These are phyloP conservation scores for Phytoseiulus persimilis DNA, from an alignment of 2,888 invertebrate species.

Conservation along the genomic window DNA sequence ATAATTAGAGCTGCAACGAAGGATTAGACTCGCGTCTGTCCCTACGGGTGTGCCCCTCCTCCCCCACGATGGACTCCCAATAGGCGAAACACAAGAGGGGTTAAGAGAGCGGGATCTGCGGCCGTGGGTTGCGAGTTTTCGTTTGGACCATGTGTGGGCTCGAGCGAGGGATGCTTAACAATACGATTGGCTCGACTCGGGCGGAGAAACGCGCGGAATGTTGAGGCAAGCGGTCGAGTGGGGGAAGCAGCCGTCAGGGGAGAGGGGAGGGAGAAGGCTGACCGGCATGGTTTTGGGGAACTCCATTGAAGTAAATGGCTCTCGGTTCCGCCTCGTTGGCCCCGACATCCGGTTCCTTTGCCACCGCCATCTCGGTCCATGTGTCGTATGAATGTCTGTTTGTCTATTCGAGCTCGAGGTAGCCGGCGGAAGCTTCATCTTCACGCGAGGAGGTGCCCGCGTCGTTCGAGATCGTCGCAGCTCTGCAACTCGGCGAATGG, in stretches of 20 bases:
- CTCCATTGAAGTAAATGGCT: neutral
- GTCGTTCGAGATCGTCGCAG: too few relatives aligned
- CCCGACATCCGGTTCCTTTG: neutral
- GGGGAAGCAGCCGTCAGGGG: neutral
- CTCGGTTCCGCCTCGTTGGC: neutral
- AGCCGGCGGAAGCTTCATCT: neutral
- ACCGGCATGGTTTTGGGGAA: neutral
- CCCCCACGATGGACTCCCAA: neutral
- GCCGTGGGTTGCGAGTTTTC: neutral
- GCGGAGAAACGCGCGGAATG: neutral
- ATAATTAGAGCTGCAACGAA: constrained; percentile 18
- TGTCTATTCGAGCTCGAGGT: neutral
- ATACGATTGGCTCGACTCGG: neutral
- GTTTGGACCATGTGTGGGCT: neutral
- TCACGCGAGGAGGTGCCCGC: too few relatives aligned
- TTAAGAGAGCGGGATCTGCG: neutral
- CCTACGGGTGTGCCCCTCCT: neutral
- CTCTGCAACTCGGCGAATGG: too few relatives aligned
- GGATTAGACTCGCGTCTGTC: neutral
- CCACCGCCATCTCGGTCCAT: neutral
- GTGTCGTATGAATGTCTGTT: neutral
- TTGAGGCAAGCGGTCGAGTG: neutral
- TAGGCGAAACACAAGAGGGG: neutral
- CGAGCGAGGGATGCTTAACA: neutral
- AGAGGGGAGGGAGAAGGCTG: neutral